These are phyloP conservation scores for Acleris laterana DNA, from an alignment of 2,888 invertebrate genomes.

Conservation along the genomic window DNA sequence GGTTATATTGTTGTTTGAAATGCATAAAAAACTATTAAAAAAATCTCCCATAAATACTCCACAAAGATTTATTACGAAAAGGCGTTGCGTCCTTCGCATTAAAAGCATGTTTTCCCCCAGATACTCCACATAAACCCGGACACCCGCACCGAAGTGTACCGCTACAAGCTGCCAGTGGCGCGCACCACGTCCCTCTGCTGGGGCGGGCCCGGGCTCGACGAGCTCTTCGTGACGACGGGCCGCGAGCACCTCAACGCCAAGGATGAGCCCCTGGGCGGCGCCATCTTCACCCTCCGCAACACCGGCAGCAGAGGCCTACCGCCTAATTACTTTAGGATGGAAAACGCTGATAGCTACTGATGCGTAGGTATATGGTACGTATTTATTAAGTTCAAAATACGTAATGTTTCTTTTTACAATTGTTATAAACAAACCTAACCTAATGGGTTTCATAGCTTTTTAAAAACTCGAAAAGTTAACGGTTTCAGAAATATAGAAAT, in stretches of 20 bases:
- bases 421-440: too few species aligned
- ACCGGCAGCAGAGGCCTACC: conserved; percentile 62
- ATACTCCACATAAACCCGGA: conserved; percentile 83
- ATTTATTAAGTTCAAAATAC: too few species aligned
- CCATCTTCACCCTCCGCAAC: conserved; percentile 65
- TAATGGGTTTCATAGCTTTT: too few species aligned
- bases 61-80: too few species aligned
- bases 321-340: conserved; percentile 54
- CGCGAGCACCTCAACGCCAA: conserved; percentile 43
- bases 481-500: too few species aligned
- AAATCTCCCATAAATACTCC: too few species aligned
- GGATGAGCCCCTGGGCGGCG: conserved; percentile 63
- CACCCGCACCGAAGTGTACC: conserved; percentile 68
- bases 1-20: too few species aligned
- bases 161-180: conserved; percentile 82
- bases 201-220: conserved; percentile 86
- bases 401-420: too few species aligned
- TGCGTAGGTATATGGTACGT: conserved; percentile 17
- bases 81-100: not conserved
- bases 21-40: too few species aligned
- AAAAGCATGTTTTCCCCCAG: conserved; percentile 55
- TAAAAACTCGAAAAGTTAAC: too few species aligned
- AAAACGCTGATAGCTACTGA: conserved; percentile 60
- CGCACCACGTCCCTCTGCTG: conserved; percentile 87
- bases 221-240: conserved; percentile 86